Conservation (phyloP, 2,797 vertebrate species). For the Melanotaenia nigrans region DNA sequence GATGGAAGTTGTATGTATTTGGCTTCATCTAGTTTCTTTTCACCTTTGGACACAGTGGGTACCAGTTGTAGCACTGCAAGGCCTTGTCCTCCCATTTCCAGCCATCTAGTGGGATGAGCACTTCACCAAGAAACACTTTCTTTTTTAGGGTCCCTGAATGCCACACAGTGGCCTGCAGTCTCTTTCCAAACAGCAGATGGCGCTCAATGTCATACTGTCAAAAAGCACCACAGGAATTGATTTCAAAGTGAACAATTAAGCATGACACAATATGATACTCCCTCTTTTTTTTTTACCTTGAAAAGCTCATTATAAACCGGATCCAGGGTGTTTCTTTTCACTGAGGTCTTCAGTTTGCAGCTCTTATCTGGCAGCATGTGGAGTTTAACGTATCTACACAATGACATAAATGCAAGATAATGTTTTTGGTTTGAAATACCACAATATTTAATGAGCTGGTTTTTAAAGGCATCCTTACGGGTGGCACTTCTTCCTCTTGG, state of each 20-base stretch:
- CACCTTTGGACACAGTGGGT: slow-evolving; percentile 87
- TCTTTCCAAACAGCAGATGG: slow-evolving; percentile 81
- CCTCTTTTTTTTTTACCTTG: slow-evolving; percentile 77
- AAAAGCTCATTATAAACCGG: slow-evolving; percentile 88
- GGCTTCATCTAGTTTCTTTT: slow-evolving; percentile 3
- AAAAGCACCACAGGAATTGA: not conserved
- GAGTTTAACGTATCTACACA: slow-evolving; percentile 87
- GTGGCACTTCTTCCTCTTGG: slow-evolving; percentile 88
- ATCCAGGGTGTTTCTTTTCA: slow-evolving; percentile 87
- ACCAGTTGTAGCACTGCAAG: slow-evolving; percentile 80
- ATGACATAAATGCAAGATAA: not conserved
- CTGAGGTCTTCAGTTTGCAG: slow-evolving; percentile 87
- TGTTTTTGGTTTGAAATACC: not conserved
- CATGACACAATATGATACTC: not conserved
- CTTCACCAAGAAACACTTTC: slow-evolving; percentile 90
- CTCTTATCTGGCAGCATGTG: slow-evolving; percentile 87
- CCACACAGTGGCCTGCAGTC: slow-evolving; percentile 89
- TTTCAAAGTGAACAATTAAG: not conserved
- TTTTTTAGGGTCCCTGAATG: slow-evolving; percentile 84
- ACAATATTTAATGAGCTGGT: not conserved
- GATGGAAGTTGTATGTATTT: too few species aligned
- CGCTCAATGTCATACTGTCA: slow-evolving; percentile 84
- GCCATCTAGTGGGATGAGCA: slow-evolving; percentile 83
- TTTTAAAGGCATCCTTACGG: slow-evolving; percentile 82
- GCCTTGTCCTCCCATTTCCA: slow-evolving; percentile 83